Base-by-base conservation (phyloP, 2,797 vertebrate species). In the Coreius guichenoti region DNA sequence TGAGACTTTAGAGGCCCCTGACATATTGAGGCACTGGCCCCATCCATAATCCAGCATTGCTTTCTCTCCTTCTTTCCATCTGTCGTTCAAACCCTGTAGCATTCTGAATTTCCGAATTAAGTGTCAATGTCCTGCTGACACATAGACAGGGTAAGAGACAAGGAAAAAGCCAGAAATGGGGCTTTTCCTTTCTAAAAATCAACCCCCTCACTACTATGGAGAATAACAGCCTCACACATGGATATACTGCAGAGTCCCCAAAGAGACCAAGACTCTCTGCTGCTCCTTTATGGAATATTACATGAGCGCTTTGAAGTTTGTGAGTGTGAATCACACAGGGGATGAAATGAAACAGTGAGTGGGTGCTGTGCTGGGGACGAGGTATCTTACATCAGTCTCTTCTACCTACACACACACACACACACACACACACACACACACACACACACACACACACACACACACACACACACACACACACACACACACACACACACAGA, bases 291-390 rank as follows among this genome's bases (percentile, higher is more conserved):
- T 67, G 39, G 29, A 83, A 76, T 68, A 84, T 74, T 74, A 74
- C 19, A 82, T 63, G 54, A 83, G 61, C 14, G 72, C 47, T 68
- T 84, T 77, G 21, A 76, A 83, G 61, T 84, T 56, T 65, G 69
- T 56, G 61, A 54, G 45, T 75, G 70, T 83, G 29, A 65, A 63
- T 77, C 72, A 77, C 45, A 2, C 47, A 77, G 29, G 43, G 63
- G 31, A 67, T n/a, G 45, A 67, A 67, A 76, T n/a, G 58, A 54
- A 76, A 67, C 56, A 2, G 72, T 21, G 63, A 23, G 73, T 77
- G 82, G 43, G 72, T 45, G 63, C 26, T 65, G 43, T 26, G 49
- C 47, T 54, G 33, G 63, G 11, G 3, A 43, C 3, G 29, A 54
- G 72, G 9, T 54, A 21, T 54, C 73, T 83, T 83, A 67, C 29